Evolutionary conservation across 2,113 vertebrate species (phyloP).

Genomic region (Alethe castanea): DNA sequence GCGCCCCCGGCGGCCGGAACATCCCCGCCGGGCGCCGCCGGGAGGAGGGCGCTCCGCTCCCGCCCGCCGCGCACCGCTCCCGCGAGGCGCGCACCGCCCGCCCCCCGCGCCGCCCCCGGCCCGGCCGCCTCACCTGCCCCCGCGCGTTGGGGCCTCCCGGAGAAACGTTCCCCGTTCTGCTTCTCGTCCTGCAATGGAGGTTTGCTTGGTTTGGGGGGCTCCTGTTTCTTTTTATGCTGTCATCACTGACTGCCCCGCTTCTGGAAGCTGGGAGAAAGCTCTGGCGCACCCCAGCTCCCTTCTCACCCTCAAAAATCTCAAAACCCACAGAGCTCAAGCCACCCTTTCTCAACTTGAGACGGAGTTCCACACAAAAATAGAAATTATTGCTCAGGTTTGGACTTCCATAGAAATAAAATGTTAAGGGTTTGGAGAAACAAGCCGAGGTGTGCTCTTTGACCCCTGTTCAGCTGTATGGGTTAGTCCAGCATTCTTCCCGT

Average conservation of each 20-base stretch:
- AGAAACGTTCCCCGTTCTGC: accelerated
- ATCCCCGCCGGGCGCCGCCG: neutral
- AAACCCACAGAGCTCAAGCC: neutral
- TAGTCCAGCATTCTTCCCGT: neutral
- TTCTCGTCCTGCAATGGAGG: accelerated
- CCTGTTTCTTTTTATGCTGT: accelerated
- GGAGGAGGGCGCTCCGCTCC: neutral
- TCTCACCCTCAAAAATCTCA: neutral
- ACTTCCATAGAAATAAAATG: neutral
- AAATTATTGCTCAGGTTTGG: neutral
- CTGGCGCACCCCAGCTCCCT: accelerated
- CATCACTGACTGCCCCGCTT: accelerated
- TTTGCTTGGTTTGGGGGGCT: no score
- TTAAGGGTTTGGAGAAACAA: neutral
- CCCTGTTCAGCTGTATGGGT: neutral
- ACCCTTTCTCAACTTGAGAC: accelerated
- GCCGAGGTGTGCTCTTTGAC: accelerated
- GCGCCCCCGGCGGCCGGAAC: neutral
- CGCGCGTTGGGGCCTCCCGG: no score
- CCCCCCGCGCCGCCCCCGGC: neutral
- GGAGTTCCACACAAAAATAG: neutral
- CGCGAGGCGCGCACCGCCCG: neutral
- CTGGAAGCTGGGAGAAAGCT: no score
- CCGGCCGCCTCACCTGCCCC: no score
- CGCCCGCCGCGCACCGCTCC: no score